Percentiles rank a stretch among this genome's conserved stretches.
Evolutionary conservation across 2,888 invertebrate species (phyloP).

Genomic region (Melanotus villosus): DNA sequence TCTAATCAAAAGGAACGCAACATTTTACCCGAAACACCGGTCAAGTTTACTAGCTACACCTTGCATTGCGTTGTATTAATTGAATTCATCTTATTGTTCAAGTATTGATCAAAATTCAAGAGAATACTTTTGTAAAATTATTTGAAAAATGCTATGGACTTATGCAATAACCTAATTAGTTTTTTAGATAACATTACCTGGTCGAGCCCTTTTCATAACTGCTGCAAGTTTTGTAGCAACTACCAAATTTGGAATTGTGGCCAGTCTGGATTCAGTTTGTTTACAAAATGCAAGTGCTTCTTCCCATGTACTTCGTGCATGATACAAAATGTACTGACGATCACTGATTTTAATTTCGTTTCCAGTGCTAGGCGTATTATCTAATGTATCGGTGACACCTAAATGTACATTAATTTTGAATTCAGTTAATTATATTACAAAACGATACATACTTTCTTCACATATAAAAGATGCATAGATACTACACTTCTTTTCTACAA

Average conservation of each 20-base stretch:
- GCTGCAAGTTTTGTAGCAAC: constrained; percentile 52
- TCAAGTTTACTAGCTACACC: too few relatives aligned
- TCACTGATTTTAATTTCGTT: constrained; percentile 53
- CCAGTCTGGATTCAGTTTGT: constrained; percentile 68
- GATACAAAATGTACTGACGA: constrained; percentile 68
- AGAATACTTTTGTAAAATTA: too few relatives aligned
- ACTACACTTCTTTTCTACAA: constrained; percentile 70
- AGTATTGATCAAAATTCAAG: too few relatives aligned
- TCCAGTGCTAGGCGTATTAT: neutral
- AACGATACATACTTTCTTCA: constrained; percentile 66
- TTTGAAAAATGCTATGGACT: too few relatives aligned
- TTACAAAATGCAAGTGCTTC: constrained; percentile 71
- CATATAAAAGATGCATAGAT: constrained; percentile 70
- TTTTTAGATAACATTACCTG: neutral
- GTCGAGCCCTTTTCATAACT: constrained; percentile 48
- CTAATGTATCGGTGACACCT: neutral
- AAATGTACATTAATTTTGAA: neutral
- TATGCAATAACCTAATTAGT: too few relatives aligned
- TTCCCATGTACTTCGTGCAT: constrained; percentile 69
- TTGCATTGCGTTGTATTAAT: too few relatives aligned
- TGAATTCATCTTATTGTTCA: too few relatives aligned
- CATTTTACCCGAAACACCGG: too few relatives aligned
- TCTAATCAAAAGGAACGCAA: too few relatives aligned
- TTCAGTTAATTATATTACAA: neutral
- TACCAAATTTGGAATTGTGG: constrained; percentile 67